Percentiles rank a stretch among this genome's conserved stretches.
Evolutionary conservation across 2,888 invertebrate genomes (phyloP).

Genomic region (Omphaloscelis lunosa): DNA sequence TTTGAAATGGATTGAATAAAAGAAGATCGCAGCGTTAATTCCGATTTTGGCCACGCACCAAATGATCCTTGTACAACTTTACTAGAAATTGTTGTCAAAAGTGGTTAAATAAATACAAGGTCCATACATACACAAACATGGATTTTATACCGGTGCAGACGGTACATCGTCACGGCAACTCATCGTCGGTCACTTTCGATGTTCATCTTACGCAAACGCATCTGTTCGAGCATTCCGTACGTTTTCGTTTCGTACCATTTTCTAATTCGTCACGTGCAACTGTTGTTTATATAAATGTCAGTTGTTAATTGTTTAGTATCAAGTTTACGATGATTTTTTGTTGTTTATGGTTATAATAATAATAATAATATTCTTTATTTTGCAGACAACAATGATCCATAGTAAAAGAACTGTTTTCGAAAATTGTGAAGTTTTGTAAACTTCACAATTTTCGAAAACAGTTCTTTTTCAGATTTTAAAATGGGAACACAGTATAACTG

Average conservation of each 20-base stretch:
- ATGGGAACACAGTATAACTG: neutral
- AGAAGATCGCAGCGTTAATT: too few relatives aligned
- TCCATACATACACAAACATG: slow-evolving; percentile 9
- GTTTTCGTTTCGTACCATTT: slow-evolving; percentile 68
- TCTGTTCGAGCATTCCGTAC: slow-evolving; percentile 74
- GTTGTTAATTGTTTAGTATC: slow-evolving; percentile 53
- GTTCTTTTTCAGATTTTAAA: too few relatives aligned
- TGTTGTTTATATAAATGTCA: slow-evolving; percentile 60
- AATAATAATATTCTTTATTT: too few relatives aligned
- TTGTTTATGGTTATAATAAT: neutral
- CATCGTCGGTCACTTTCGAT: slow-evolving; percentile 83
- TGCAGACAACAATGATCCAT: too few relatives aligned
- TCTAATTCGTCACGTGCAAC: slow-evolving; percentile 66
- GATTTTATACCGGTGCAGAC: slow-evolving; percentile 68
- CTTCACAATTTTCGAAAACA: too few relatives aligned
- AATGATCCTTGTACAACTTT: neutral
- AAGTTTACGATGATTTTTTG: slow-evolving; percentile 45
- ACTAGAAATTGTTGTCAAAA: neutral
- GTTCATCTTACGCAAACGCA: slow-evolving; percentile 74
- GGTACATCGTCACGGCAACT: slow-evolving; percentile 71
- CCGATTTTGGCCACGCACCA: neutral
- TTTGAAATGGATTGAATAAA: neutral
- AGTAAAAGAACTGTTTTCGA: slow-evolving; percentile 11
- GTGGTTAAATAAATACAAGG: neutral
- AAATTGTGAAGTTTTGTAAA: neutral